Base-by-base conservation (phyloP, 2,113 vertebrate species). In the Pachypanchax playfairii region DNA sequence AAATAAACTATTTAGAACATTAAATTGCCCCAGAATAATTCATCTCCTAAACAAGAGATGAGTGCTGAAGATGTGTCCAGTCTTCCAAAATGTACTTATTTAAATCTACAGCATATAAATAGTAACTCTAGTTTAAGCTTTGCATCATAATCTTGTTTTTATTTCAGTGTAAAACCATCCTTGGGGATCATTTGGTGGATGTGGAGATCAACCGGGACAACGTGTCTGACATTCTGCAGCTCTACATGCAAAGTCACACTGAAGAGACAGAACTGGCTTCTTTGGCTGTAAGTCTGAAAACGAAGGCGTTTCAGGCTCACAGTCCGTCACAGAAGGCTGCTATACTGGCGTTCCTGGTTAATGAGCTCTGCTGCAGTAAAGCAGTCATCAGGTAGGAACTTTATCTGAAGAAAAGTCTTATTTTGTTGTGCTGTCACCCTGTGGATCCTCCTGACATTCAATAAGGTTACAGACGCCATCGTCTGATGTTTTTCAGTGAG, bases 361-460 rank as follows among this genome's bases (percentile, higher is more conserved):
- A 98, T 73, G 95, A 97, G 62, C 89, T 98, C 74, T 95, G 95
- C 20, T 96, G 96, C 82, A 96, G 95, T 85, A 98, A 94, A 88
- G 94, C 93, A 31, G 94, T 98, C 50, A 94, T 97, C 76, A 94
- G 93, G 97, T 98, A 85, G 89, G 70, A 0, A 20, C 24, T 3
- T 15, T 13, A n/a, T n/a, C 15, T 49, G 4, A 24, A 11, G 5
- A 9, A 57, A 21, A 14, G 8, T 43, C 12, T 29, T 22, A 13
- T 26, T n/a, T 6, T 44, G 4, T 13, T n/a, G 41, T 39, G 13
- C 21, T 24, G 18, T 24, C 4, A 21, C 18, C 18, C 18, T 8
- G 1, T 43, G 8, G 20, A 4, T 24, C 20, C 11, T 1, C 7
- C 7, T 36, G 3, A 11, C 15, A 20, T 20, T 17, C 47, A 49